Base-by-base conservation (phyloP, 2,797 vertebrate species). In the Darevskia mixta region DNA sequence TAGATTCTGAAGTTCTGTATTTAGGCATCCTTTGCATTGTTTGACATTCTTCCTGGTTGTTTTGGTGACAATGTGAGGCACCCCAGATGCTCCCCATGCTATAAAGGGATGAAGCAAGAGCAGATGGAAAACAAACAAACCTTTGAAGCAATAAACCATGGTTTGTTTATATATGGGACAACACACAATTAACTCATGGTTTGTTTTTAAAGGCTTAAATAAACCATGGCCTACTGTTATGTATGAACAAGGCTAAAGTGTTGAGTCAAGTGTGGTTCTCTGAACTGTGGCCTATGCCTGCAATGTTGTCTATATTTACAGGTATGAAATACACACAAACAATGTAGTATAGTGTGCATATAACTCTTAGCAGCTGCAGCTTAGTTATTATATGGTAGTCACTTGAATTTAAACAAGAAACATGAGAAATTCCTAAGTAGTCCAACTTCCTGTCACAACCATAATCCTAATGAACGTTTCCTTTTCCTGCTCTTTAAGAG, bases 401-500 rank as follows among this genome's bases (percentile, higher is more conserved):
- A 35, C 41, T 67, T n/a, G 61, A 49, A 87, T 35, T 78, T 29
- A 3, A 43, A 61, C 55, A 67, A 75, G 82, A 80, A 80, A 88
- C n/a, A 75, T n/a, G 41, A 88, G 82, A 79, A 55, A 80, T 85
- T 73, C 29, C 55, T 72, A 58, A 71, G 38, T 49, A 85, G 69
- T 64, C 69, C 58, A 89, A 85, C 69, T 67, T 89, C 83, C 64
- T 83, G 87, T 18, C 66, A 67, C 81, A 35, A 81, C 83, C 69
- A 76, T 85, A 85, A 85, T 75, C 55, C 78, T 67, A 89, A 81
- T 55, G 32, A 85, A 41, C 17, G n/a, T 29, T 94, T 66, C 69
- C 2, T 91, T 66, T 86, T 64, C 85, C 0, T 0, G 1, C 69
- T 81, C 78, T 83, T 43, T 82, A 27, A 41, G 0, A 0, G 55